A percentile compares a stretch with the other conserved stretches of the same genome.
Evolutionary conservation across 2,888 invertebrate species (phyloP).

Genomic region (Diarsia mendica): DNA sequence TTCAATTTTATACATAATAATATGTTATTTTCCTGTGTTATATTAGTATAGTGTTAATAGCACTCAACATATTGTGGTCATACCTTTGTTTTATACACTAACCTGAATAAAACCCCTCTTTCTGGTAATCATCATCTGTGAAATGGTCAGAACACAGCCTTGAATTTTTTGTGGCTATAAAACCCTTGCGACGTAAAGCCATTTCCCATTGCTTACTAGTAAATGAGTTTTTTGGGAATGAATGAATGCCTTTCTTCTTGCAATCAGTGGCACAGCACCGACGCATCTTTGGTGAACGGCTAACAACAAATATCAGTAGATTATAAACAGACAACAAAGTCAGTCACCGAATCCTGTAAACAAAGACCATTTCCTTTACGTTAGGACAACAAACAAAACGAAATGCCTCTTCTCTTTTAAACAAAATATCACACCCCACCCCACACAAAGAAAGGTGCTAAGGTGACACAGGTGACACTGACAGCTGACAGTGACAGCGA

Average conservation of each 20-base stretch:
- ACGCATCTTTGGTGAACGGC: background rate
- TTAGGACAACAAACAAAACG: no score
- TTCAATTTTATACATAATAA: no score
- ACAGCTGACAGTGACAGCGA: no score
- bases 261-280: background rate
- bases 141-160: background rate
- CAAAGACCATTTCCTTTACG: no score
- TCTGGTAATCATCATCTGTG: background rate
- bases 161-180: background rate
- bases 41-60: background rate
- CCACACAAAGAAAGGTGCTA: no score
- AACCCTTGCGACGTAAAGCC: background rate
- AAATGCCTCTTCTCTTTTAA: no score
- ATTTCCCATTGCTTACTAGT: background rate
- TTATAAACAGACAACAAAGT: no score
- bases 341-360: no score
- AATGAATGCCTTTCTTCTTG: background rate
- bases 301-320: background rate
- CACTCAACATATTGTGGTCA: background rate
- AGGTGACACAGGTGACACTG: no score
- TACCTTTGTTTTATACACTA: background rate
- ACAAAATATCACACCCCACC: no score
- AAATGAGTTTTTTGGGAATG: background rate
- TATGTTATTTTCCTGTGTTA: no score
- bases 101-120: slow-evolving; percentile 1